Base-by-base conservation (phyloP, 2,888 invertebrate genomes). In the Tetropium fuscum region DNA sequence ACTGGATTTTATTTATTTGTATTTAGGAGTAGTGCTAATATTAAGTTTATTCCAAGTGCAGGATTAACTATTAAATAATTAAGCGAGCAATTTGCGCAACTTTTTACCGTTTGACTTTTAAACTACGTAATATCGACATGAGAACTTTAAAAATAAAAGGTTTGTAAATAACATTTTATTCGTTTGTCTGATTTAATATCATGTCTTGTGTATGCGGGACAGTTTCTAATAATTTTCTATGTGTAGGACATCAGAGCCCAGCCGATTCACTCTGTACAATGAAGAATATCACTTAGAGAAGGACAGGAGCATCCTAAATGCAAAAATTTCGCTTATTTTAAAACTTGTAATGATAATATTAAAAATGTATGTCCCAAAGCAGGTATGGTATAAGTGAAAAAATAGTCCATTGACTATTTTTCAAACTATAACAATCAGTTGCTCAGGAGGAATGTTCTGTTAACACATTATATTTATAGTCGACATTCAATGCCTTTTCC, bases 381-480 rank as follows among this genome's bases (percentile, higher is more conserved):
- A 63, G 63, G 63, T 63, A 63, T 27, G 60, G 63, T 63, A 63
- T 62, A 25, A 58, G 19, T 48, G 43, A 53, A 32, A 11, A 44
- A 51, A 38, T 27, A 45, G 11, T 8, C 20, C 8, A 44, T 49
- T 45, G 44, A 44, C n/a, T 27, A 25, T 44, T 44, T 44, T 27
- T n/a, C n/a, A 7, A 22, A 43, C n/a, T 27, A 44, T 27, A 44
- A 13, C 3, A 18, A 16, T 44, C 44, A 44, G 25, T 44, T 44
- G 10, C 44, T 27, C 44, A 6, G 2, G 11, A 34, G n/a, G n/a
- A n/a, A n/a, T n/a, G n/a, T n/a, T n/a, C n/a, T n/a, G n/a, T n/a
- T n/a, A n/a, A n/a, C n/a, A n/a, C n/a, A n/a, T n/a, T n/a, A n/a
- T n/a, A n/a, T n/a, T n/a, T n/a, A n/a, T n/a, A n/a, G n/a, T n/a